Conservation (phyloP, 2,113 vertebrate genomes). For the Puntigrus tetrazona region DNA sequence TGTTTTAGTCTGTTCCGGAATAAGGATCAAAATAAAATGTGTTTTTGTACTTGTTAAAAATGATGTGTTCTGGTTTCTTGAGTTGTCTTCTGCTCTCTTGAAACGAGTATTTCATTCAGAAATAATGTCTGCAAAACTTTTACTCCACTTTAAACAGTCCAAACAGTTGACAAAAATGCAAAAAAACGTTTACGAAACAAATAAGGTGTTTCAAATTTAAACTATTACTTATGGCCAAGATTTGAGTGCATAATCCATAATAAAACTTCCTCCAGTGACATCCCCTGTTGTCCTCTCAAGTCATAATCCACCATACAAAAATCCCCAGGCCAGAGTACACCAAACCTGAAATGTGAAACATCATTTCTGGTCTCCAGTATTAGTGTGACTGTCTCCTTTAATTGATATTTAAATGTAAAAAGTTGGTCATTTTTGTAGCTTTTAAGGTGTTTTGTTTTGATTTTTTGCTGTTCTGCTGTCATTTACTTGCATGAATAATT, state of each 20-base stretch:
- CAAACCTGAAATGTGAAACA: neutral
- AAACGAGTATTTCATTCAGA: too few species aligned
- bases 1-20: conserved; percentile 42
- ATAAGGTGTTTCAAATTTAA: too few species aligned
- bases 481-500: neutral
- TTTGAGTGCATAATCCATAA: too few species aligned
- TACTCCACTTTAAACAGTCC: too few species aligned
- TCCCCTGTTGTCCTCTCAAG: too few species aligned
- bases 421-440: neutral
- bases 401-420: neutral
- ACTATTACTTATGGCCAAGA: too few species aligned
- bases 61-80: neutral
- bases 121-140: too few species aligned
- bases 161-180: too few species aligned
- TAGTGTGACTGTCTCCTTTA: neutral
- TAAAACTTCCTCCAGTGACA: too few species aligned
- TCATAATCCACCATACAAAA: neutral
- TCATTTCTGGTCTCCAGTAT: neutral
- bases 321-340: neutral
- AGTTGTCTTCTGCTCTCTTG: neutral
- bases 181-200: too few species aligned
- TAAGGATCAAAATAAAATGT: conserved; percentile 34
- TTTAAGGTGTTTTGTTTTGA: neutral
- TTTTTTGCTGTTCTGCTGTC: neutral
- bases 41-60: conserved; percentile 34